These are phyloP conservation scores for Brachyistius frenatus DNA, from an alignment of 2,113 vertebrate genomes.

Conservation along the genomic window DNA sequence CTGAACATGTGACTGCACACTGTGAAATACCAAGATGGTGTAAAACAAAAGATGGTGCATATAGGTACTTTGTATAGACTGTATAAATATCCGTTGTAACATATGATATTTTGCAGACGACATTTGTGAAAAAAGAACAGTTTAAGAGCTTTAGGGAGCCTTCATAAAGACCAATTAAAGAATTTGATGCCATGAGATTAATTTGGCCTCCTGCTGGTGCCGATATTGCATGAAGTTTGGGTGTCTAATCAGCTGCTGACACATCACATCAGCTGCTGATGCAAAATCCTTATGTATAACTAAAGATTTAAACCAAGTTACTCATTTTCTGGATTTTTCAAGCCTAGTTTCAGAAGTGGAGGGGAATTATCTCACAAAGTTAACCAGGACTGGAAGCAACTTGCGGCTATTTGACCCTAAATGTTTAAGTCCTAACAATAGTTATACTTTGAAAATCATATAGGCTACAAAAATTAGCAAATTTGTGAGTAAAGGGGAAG, in stretches of 20 bases:
- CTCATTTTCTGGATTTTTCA: neutral
- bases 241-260: slow-evolving; percentile 3
- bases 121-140: slow-evolving; percentile 27
- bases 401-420: neutral
- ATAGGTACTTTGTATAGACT: slow-evolving; percentile 12
- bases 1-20: slow-evolving; percentile 40
- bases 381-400: neutral
- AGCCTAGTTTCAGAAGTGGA: too few species aligned
- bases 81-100: slow-evolving; percentile 13
- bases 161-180: neutral
- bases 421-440: neutral
- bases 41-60: neutral
- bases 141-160: neutral
- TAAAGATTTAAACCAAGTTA: neutral
- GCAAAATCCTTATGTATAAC: neutral
- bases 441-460: neutral
- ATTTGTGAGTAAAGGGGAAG: neutral
- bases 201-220: neutral
- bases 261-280: slow-evolving; percentile 24
- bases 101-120: slow-evolving; percentile 33
- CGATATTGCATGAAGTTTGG: neutral
- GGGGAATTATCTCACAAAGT: neutral
- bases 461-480: neutral
- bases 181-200: neutral
- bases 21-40: slow-evolving; percentile 33